Percentiles rank a stretch among this genome's conserved stretches.
Conservation (phyloP, 2,113 vertebrate genomes). For the Catharus minimus region DNA sequence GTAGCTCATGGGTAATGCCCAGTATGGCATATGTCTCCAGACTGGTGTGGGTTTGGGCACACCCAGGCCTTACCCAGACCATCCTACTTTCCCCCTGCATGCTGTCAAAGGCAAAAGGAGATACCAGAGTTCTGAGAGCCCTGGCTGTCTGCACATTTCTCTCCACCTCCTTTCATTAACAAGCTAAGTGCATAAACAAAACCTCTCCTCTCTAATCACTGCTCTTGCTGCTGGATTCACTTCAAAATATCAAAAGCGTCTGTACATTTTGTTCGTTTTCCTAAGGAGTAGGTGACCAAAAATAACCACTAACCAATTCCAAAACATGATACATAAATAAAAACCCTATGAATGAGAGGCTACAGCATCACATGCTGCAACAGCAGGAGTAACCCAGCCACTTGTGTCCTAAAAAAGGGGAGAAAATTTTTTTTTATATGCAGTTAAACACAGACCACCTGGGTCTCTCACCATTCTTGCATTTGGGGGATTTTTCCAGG, state of each 20-base stretch:
- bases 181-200: neutral
- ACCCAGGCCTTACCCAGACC: neutral
- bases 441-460: neutral
- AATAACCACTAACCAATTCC: neutral
- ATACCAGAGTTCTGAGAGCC: neutral
- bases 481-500: neutral
- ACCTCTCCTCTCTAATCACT: constrained; percentile 13
- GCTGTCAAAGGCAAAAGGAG: neutral
- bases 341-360: neutral
- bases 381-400: neutral
- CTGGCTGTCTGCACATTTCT: neutral
- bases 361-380: neutral
- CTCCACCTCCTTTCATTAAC: constrained; percentile 1
- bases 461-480: neutral
- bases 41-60: neutral
- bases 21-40: neutral
- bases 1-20: neutral
- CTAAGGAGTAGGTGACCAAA: neutral
- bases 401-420: neutral
- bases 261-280: neutral
- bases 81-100: accelerated
- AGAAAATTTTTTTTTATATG: accelerated
- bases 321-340: neutral
- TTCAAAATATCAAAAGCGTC: neutral
- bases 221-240: constrained; percentile 24